These are phyloP conservation scores for Sapayoa aenigma DNA, from an alignment of 2,113 vertebrate species.

Conservation along the genomic window DNA sequence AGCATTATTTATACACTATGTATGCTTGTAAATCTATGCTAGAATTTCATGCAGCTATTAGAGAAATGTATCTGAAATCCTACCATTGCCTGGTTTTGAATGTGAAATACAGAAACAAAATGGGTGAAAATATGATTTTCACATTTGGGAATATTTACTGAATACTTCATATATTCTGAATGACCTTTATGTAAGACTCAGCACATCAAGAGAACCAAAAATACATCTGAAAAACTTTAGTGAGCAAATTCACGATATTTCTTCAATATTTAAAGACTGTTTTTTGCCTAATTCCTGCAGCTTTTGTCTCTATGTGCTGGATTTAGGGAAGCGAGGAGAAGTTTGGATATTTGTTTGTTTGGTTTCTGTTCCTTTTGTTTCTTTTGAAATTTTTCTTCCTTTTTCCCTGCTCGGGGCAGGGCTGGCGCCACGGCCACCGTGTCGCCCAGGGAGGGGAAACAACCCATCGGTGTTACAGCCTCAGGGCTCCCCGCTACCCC, in stretches of 20 bases:
- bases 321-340: too few relatives aligned
- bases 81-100: not conserved
- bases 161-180: slow-evolving; percentile 63
- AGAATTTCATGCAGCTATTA: not conserved
- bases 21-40: not conserved
- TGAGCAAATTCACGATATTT: slow-evolving; percentile 7
- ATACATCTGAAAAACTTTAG: slow-evolving; percentile 49
- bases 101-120: slow-evolving; percentile 54
- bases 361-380: too few relatives aligned
- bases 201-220: slow-evolving; percentile 67
- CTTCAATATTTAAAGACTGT: not conserved
- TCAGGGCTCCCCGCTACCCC: too few relatives aligned
- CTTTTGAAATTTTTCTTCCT: too few relatives aligned
- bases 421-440: too few relatives aligned
- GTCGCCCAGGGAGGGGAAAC: too few relatives aligned
- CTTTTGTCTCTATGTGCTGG: not conserved
- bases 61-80: not conserved
- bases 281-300: not conserved
- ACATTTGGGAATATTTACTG: slow-evolving; percentile 61
- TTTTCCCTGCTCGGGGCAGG: too few relatives aligned
- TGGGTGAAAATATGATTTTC: slow-evolving; percentile 56
- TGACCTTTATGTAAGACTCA: slow-evolving; percentile 69
- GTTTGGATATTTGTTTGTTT: too few relatives aligned
- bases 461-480: too few relatives aligned
- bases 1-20: not conserved